Conservation (phyloP, 2,888 invertebrate species). For the Podotricha telesiphe region DNA sequence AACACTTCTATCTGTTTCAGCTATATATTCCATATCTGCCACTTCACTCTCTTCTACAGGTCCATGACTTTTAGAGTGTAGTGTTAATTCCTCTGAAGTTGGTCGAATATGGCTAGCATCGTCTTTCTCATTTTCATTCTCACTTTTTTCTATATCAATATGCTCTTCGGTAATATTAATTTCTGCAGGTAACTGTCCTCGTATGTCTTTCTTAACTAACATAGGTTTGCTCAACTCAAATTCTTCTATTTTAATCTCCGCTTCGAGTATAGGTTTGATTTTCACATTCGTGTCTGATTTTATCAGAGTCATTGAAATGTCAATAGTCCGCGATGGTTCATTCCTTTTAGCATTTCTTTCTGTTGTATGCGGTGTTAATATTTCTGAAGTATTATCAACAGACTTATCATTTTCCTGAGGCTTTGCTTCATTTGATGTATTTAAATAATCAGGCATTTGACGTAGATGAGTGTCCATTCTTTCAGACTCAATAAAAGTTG, state of each 20-base stretch:
- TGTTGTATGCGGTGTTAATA: slow-evolving; percentile 54
- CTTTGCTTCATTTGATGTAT: neutral
- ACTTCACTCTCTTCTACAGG: slow-evolving; percentile 25
- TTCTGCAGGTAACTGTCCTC: slow-evolving; percentile 64
- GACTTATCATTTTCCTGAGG: neutral
- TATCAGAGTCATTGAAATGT: slow-evolving; percentile 67
- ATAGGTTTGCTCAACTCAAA: slow-evolving; percentile 56
- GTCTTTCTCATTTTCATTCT: neutral
- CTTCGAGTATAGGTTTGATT: slow-evolving; percentile 62
- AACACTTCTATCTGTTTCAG: slow-evolving; percentile 69
- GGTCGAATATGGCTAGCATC: slow-evolving; percentile 48
- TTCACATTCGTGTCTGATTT: slow-evolving; percentile 57
- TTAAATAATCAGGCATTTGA: slow-evolving; percentile 36
- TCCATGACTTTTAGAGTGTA: slow-evolving; percentile 62
- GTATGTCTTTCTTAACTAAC: slow-evolving; percentile 69
- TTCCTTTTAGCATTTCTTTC: neutral
- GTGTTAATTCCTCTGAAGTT: slow-evolving; percentile 55
- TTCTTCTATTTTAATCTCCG: slow-evolving; percentile 66
- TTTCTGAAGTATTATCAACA: slow-evolving; percentile 32
- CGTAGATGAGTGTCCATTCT: slow-evolving; percentile 59
- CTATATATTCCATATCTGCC: slow-evolving; percentile 67
- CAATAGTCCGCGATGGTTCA: slow-evolving; percentile 48
- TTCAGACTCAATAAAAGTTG: slow-evolving; percentile 66
- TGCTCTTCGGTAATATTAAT: slow-evolving; percentile 57
- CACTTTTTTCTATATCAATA: slow-evolving; percentile 20